Conservation (phyloP, 2,797 vertebrate genomes). For the Gorsachius magnificus region DNA sequence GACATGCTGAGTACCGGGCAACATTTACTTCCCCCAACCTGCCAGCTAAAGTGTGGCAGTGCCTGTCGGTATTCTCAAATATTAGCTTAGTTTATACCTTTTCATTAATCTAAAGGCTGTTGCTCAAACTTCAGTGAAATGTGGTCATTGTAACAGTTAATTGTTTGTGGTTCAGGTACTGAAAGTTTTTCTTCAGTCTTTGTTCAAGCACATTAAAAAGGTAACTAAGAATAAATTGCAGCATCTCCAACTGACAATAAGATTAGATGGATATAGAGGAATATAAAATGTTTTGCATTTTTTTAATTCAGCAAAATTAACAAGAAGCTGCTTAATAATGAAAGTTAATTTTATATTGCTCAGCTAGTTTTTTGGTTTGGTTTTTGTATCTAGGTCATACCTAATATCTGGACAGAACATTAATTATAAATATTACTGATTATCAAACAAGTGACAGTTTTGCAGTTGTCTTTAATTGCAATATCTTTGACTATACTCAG, state of each 20-base stretch:
- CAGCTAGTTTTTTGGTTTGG: background rate
- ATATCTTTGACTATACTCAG: background rate
- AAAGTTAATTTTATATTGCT: background rate
- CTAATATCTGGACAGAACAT: background rate
- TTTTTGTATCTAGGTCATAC: background rate
- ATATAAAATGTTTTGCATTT: background rate
- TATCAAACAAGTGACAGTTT: background rate
- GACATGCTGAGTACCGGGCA: background rate
- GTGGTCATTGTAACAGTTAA: background rate
- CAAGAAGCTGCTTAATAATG: background rate
- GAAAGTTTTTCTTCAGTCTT: background rate
- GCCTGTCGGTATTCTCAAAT: background rate
- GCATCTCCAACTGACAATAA: background rate
- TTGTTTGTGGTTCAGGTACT: background rate
- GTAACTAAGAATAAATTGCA: background rate
- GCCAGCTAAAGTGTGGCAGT: background rate
- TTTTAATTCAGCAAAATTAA: background rate
- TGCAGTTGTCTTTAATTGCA: constrained; percentile 3
- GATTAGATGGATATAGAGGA: background rate
- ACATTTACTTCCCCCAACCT: background rate
- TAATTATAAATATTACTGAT: background rate
- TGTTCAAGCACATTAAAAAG: background rate
- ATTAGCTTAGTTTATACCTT: background rate
- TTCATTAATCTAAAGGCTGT: background rate
- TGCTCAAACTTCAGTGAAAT: background rate